Evolutionary conservation across 2,113 vertebrate genomes (phyloP), one percentile per base, ranked within the genome.

Genomic region (Xyrauchen texanus): DNA sequence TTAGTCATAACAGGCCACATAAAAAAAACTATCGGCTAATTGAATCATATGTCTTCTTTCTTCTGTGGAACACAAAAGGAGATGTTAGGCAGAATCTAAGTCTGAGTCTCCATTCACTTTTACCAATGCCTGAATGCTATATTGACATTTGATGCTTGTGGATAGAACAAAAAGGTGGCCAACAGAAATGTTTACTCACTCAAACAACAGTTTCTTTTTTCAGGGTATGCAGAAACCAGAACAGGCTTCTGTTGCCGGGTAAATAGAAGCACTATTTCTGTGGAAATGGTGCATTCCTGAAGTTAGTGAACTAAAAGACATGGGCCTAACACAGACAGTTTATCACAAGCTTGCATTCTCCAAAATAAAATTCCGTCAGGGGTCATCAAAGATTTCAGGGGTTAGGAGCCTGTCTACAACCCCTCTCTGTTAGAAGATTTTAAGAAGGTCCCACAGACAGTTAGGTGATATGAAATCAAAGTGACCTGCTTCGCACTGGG

Each of bases 401-500:
- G 34, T 55, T 11, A 78, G 9, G 15, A 68, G 15, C 10, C 57
- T 57, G 10, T 11, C 11, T 4, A 8, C 5, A 10, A 21, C 51
- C 34, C 5, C 4, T 49, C 12, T 21, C n/a, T 42, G 57, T 67
- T 63, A 57, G 15, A 68, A 63, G 80, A 63, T 21, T 11, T 63
- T 72, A 21, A 13, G 55, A 16, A 64, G 6, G 58, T 49, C 77
- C 15, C 12, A 61, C 9, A 53, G 81, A 75, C 81, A 79, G 13
- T 55, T 74, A 9, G 51, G 77, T 79, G 64, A 57, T 64, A 65
- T 45, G 4, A 79, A 82, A 12, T 55, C 58, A 64, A 71, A 65
- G 77, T 46, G 51, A 47, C 34, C 69, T 51, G 9, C 6, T 76
- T n/a, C n/a, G n/a, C n/a, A n/a, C n/a, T n/a, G n/a, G n/a, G 61